Conservation (phyloP, 2,888 invertebrate species). For the Acanthosepion lycidas region DNA sequence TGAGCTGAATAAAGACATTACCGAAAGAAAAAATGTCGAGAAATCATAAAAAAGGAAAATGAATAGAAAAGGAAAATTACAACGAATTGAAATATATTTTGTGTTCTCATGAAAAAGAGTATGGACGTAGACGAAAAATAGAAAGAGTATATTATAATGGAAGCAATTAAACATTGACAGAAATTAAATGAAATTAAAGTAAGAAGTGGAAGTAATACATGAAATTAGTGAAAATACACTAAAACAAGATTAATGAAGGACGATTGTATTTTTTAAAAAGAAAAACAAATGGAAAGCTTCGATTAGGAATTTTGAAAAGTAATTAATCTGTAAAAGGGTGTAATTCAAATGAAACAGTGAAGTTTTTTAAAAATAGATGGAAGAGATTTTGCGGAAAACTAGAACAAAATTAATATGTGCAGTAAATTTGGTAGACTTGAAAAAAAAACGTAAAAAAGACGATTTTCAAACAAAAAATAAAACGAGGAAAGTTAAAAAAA, state of each 20-base stretch:
- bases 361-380: neutral
- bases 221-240: neutral
- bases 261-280: neutral
- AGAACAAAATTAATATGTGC: neutral
- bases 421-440: neutral
- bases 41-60: too few relatives aligned
- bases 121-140: too few relatives aligned
- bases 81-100: too few relatives aligned
- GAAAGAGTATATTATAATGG: too few relatives aligned
- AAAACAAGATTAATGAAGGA: neutral
- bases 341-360: too few relatives aligned
- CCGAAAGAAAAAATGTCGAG: too few relatives aligned
- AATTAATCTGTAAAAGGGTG: too few relatives aligned
- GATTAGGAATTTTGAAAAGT: too few relatives aligned
- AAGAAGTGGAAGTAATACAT: neutral
- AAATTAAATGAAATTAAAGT: neutral
- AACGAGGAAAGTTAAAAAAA: neutral
- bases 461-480: neutral
- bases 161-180: neutral
- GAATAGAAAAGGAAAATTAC: too few relatives aligned
- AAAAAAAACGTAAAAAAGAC: neutral
- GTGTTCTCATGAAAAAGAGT: too few relatives aligned
- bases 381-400: neutral
- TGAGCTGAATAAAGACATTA: too few relatives aligned
- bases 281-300: neutral